phyloP scores from a whole-genome alignment of 2,797 vertebrate genomes.

The Rhabdophis nuchalis region DNA sequence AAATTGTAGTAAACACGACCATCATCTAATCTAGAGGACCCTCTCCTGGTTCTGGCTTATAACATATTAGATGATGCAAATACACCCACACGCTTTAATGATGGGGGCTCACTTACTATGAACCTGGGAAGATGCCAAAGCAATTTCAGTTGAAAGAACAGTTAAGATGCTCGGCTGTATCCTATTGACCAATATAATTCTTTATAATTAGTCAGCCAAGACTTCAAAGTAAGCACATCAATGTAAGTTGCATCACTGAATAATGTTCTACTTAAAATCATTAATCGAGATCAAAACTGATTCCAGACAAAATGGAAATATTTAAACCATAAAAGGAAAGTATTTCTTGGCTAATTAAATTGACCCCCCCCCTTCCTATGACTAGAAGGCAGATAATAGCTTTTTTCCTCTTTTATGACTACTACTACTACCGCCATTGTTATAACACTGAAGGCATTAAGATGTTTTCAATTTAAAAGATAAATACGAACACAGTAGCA shows the following conservation, averaged over 20 bases:
- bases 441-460: not conserved
- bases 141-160: not conserved
- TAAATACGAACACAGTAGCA: not conserved
- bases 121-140: not conserved
- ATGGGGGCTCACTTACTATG: not conserved
- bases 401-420: not conserved
- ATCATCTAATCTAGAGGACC: not conserved
- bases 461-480: not conserved
- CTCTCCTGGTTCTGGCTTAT: not conserved
- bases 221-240: conserved; percentile 7
- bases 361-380: not conserved
- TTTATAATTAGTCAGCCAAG: not conserved
- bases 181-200: not conserved
- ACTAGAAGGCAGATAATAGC: not conserved
- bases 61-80: not conserved
- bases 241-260: not conserved
- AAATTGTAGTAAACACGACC: not conserved
- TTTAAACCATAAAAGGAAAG: conserved; percentile 2
- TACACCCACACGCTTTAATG: not conserved
- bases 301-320: not conserved
- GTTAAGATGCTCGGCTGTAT: not conserved
- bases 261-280: conserved; percentile 7
- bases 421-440: not conserved
- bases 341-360: not conserved
- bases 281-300: conserved; percentile 9